Base-by-base conservation (phyloP, 2,888 invertebrate genomes). In the Blastobasis lacticolella region DNA sequence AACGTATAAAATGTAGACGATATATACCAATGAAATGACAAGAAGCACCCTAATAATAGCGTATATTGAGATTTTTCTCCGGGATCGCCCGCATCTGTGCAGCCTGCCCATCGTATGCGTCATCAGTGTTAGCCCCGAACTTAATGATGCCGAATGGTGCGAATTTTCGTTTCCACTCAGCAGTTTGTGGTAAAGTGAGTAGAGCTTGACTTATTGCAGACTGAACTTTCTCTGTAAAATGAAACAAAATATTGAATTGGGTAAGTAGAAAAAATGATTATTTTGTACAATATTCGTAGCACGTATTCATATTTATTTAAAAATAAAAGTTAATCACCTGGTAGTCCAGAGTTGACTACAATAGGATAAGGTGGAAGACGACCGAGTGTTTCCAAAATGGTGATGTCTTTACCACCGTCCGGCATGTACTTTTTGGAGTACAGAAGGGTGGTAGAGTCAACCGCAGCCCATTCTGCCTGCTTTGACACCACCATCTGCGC, bases 301-400 rank as follows among this genome's bases (percentile, higher is more conserved):
- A 52, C 36, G 4, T 38, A 53, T 36, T 47, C 23, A 48, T 40
- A 40, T 8, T 6, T 40, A 40, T 40, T 6, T 40, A 8, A 9
- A 40, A 3, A 40, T 8, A 8, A 1, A 40, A 1, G 2, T 40
- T 53, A 52, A 57, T 51, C 61, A 93, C 93, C 90, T 73, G 90
- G 62, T 52, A 93, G 66, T 54, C 86, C 86, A 23, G 85, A 73
- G 65, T 91, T 92, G 52, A 90, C 83, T 48, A 93, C 89, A 45
- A 93, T 82, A 2, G 92, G 91, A 63, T 93, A 92, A 0, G 92
- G 90, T 2, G 93, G 92, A 44, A 93, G 73, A 10, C 92, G 91
- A 23, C 93, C 94, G 61, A 92, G 76, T 37, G 92, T 91, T 57
- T 89, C 89, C 60, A 93, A 73, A 7, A 90, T 84, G 48, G 79